Evolutionary conservation across 2,888 invertebrate genomes (phyloP), one percentile per base, ranked within the genome.

Genomic region (Xestia rhomboidea): DNA sequence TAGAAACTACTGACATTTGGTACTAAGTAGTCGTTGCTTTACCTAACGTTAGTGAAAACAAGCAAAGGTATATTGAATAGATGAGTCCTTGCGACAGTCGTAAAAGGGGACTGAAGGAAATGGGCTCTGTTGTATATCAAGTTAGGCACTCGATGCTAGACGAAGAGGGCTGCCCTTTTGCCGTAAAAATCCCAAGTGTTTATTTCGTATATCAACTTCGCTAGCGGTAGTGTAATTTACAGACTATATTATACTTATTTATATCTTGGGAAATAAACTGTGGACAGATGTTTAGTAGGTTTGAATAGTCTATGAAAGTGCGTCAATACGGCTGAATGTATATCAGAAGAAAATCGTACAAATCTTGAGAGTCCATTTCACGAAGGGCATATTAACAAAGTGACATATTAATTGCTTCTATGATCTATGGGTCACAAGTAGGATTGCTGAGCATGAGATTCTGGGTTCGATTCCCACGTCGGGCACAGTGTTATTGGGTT

Each of bases 41-140:
- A 44, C 34, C 21, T 34, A 30, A 3, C 64, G n/a, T 41, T 8
- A 41, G 8, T 64, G 41, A 41, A 41, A 64, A 64, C 13, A 4
- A 13, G n/a, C n/a, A 27, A 41, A 64, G 27, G 41, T 64, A 38
- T 79, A 76, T 57, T 63, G 18, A 46, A 41, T 27, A 49, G 64
- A 64, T 15, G n/a, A 67, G 62, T 82, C 24, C 67, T 46, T 62
- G 70, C 15, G 70, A 38, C 21, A 34, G 67, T 81, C 70, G 77
- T 81, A 81, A 82, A 81, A 63, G 27, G 27, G 27, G 54, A 24
- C 82, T 82, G 77, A 63, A 57, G 67, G 62, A 68, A 81, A 82
- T 82, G 77, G 70, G 34, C 44, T 64, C 63, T 62, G 73, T 57
- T 64, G 76, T 68, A 51, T 67, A 30, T 38, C 44, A 51, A 64